phyloP scores from a whole-genome alignment of 1,140 invertebrate genomes.

The Uloborus diversus region DNA sequence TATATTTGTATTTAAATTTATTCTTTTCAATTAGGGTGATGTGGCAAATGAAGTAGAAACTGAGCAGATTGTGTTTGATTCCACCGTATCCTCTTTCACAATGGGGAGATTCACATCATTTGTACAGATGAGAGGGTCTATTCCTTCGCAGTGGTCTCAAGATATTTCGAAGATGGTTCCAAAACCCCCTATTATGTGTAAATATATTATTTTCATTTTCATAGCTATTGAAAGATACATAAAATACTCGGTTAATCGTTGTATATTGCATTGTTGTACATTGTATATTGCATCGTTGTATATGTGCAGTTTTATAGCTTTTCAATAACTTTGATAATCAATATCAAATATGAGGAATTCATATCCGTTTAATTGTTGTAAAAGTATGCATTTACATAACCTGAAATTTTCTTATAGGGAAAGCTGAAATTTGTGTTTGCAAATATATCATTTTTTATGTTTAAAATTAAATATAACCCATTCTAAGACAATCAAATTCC shows the following conservation, averaged over 20 bases:
- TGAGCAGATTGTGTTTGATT: constrained; percentile 95
- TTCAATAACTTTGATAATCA: too few species aligned
- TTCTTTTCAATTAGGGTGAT: constrained; percentile 88
- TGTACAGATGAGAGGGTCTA: constrained; percentile 88
- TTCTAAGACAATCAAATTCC: too few species aligned
- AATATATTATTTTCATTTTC: neutral
- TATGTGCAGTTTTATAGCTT: neutral
- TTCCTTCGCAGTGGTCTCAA: constrained; percentile 96
- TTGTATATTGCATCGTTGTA: neutral
- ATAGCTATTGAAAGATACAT: neutral
- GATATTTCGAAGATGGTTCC: constrained; percentile 97
- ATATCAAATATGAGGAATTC: too few species aligned
- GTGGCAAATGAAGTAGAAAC: constrained; percentile 99
- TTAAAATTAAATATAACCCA: too few species aligned
- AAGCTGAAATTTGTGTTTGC: too few species aligned
- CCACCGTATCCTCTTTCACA: constrained; percentile 79
- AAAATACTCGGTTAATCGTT: neutral
- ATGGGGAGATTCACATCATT: constrained; percentile 87
- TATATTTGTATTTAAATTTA: too few species aligned
- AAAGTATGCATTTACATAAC: too few species aligned
- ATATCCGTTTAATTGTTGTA: too few species aligned
- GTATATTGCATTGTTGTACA: neutral
- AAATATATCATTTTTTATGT: too few species aligned
- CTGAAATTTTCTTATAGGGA: too few species aligned
- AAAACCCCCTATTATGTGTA: constrained; percentile 88